A percentile compares a stretch with the other conserved stretches of the same genome.
Evolutionary conservation across 2,113 vertebrate genomes (phyloP).

Genomic region (Solea solea): DNA sequence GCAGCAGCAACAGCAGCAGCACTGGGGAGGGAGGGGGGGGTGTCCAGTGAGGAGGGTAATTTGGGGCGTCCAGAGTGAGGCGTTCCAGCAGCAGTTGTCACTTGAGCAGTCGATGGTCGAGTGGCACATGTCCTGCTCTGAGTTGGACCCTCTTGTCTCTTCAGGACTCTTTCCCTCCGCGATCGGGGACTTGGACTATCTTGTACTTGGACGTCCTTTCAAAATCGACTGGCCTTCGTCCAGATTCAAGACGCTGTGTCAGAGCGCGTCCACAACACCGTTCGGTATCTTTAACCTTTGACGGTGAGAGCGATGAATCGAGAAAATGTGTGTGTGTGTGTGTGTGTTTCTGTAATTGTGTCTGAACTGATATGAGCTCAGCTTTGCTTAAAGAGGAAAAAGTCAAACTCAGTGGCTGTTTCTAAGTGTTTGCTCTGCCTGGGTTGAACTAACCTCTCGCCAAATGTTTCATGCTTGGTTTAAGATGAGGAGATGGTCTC

Average conservation of each 20-base stretch:
- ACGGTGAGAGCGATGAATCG: slow-evolving; percentile 59
- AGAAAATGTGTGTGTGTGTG: slow-evolving; percentile 10
- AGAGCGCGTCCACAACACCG: slow-evolving; percentile 5
- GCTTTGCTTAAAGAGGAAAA: slow-evolving; percentile 11
- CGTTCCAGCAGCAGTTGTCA: slow-evolving; percentile 72
- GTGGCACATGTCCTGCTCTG: slow-evolving; percentile 59
- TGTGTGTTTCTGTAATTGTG: slow-evolving; percentile 18
- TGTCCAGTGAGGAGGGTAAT: slow-evolving; percentile 40
- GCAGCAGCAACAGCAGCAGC: background rate
- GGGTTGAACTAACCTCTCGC: slow-evolving; percentile 5
- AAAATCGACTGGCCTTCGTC: slow-evolving; percentile 17
- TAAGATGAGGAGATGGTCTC: background rate
- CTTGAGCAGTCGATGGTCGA: slow-evolving; percentile 48
- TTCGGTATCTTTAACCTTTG: slow-evolving; percentile 39
- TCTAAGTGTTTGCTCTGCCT: background rate
- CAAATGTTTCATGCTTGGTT: slow-evolving; percentile 1
- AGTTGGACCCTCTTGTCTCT: slow-evolving; percentile 16
- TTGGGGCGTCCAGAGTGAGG: slow-evolving; percentile 58
- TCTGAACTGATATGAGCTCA: slow-evolving; percentile 21
- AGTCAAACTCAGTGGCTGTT: background rate
- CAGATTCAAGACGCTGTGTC: slow-evolving; percentile 8
- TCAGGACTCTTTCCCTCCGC: slow-evolving; percentile 36
- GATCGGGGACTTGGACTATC: slow-evolving; percentile 53
- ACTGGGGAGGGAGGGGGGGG: background rate
- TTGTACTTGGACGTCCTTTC: slow-evolving; percentile 5